Evolutionary conservation across 2,113 vertebrate species (phyloP).

Genomic region (Trogon melanurus): DNA sequence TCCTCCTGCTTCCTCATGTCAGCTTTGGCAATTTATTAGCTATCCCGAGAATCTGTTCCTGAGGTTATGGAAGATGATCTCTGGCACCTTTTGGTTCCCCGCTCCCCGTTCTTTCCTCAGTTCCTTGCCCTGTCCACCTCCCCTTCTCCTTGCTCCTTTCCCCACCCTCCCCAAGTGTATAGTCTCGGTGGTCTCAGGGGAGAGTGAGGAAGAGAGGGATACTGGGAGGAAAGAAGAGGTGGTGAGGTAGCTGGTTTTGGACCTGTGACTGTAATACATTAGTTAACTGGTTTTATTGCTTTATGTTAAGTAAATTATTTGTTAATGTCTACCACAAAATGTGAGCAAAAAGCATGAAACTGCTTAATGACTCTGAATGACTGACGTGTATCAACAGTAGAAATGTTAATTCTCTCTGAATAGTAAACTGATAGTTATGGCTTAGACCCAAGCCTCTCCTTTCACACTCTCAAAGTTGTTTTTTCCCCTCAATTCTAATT

Average conservation of each 20-base stretch:
- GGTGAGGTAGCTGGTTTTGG: neutral
- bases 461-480: neutral
- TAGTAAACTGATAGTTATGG: constrained; percentile 16
- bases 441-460: neutral
- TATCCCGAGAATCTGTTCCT: neutral
- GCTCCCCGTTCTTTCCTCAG: neutral
- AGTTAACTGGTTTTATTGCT: neutral
- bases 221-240: neutral
- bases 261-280: neutral
- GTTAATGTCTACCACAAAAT: neutral
- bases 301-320: neutral
- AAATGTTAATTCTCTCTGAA: constrained; percentile 1
- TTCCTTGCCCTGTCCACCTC: neutral
- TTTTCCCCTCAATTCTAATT: constrained; percentile 4
- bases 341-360: neutral
- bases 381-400: neutral
- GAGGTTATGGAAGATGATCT: neutral
- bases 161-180: fast-evolving
- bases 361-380: neutral
- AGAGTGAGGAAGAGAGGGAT: neutral
- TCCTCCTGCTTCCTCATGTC: neutral
- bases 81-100: neutral
- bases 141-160: neutral
- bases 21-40: neutral
- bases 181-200: neutral